Evolutionary conservation across 2,888 invertebrate genomes (phyloP), one percentile per base, ranked within the genome.

Genomic region (Chalcosyrphus nemorum): DNA sequence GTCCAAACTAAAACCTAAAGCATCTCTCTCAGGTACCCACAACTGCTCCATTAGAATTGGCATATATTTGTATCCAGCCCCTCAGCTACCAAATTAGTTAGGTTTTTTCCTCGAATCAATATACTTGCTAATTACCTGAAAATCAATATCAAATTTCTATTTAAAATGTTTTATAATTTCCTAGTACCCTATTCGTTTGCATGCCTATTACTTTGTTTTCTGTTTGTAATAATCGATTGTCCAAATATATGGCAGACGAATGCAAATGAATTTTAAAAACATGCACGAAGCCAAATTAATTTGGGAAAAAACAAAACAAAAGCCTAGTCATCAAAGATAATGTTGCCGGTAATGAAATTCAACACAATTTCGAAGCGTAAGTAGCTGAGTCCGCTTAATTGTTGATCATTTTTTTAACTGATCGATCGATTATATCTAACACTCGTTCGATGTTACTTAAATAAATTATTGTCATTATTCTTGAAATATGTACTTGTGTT

Each of bases 391-490:
- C n/a, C 9, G 52, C n/a, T 24, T 47, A 47, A 24, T 47, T 47
- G 21, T 47, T 47, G 19, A 47, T 47, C 47, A 61, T 45, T 43
- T 61, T 45, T 11, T n/a, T n/a, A n/a, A 32, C 29, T 27, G 43
- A 43, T 45, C 27, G 61, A 41, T 59, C 29, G 43, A 45, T 45
- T 43, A 15, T 17, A 29, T 19, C 43, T 29, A 61, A 45, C 45
- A 61, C 29, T 29, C 17, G 45, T 19, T n/a, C 45, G 45, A 29
- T 27, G n/a, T 29, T 61, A 29, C 43, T 61, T 11, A 17, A 45
- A n/a, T 19, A n/a, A 61, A 32, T 45, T n/a, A 43, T 27, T 61
- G 61, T 29, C 61, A 45, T 61, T 21, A 21, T 59, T 61, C 29
- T 17, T 11, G 0, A 2, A n/a, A 47, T 24, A n/a, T 47, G 45